These are phyloP conservation scores for Ctenodactylus gundi DNA, from an alignment of 2,113 vertebrate species.

Conservation along the genomic window DNA sequence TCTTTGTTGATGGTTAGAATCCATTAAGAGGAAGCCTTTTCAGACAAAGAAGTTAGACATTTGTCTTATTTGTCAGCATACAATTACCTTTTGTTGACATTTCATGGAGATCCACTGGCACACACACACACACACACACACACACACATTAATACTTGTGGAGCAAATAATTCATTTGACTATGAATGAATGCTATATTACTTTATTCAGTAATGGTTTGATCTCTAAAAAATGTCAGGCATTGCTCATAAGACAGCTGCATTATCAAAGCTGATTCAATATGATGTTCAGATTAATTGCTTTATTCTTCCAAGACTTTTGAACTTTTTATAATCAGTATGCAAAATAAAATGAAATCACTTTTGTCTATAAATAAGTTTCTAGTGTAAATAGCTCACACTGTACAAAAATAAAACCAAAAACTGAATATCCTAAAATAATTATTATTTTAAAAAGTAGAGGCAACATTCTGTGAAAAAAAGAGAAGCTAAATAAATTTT, in stretches of 20 bases:
- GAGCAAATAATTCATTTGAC: background rate
- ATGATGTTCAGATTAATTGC: constrained; percentile 59
- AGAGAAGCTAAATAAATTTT: background rate
- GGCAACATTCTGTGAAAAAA: background rate
- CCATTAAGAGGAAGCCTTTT: constrained; percentile 41
- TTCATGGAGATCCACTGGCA: background rate
- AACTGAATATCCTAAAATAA: background rate
- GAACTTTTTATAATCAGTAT: constrained; percentile 58
- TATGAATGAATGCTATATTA: background rate
- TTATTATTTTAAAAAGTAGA: background rate
- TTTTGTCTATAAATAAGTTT: constrained; percentile 34
- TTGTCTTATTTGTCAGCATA: constrained; percentile 36
- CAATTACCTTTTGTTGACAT: constrained; percentile 45
- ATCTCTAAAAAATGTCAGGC: constrained; percentile 37
- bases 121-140: background rate
- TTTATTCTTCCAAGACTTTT: constrained; percentile 55
- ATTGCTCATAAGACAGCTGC: constrained; percentile 54
- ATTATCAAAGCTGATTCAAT: constrained; percentile 58
- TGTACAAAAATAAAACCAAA: constrained; percentile 5
- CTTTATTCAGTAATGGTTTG: constrained; percentile 23
- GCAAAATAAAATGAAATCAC: constrained; percentile 19
- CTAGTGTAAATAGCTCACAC: background rate
- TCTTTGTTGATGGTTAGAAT: constrained; percentile 54
- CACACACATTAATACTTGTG: background rate
- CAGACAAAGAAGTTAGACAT: constrained; percentile 17